Percentiles rank a stretch among this genome's conserved stretches.
Conservation (phyloP, 2,888 invertebrate species). For the Drosophila lutescens region DNA sequence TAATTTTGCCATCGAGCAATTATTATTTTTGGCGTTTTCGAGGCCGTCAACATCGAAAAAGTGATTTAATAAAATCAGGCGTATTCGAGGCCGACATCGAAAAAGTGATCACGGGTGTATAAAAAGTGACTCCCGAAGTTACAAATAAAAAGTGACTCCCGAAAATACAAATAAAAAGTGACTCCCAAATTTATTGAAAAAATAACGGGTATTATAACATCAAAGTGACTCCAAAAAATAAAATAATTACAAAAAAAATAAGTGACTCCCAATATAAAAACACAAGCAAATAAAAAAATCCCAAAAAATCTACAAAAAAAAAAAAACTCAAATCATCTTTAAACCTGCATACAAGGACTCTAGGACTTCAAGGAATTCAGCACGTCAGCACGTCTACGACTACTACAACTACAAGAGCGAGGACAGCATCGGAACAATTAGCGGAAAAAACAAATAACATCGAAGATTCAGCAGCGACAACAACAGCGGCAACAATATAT, state of each 20-base stretch:
- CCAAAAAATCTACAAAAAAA: not conserved
- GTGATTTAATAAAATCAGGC: too few species aligned
- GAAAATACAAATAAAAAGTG: too few species aligned
- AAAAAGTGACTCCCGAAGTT: too few species aligned
- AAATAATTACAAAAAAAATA: not conserved
- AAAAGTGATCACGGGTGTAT: too few species aligned
- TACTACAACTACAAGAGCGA: not conserved
- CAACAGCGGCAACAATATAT: constrained; percentile 2
- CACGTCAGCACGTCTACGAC: not conserved
- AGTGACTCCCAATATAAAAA: not conserved
- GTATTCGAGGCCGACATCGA: too few species aligned
- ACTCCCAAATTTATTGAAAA: too few species aligned
- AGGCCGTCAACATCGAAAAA: too few species aligned
- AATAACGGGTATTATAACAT: too few species aligned
- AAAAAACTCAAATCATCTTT: not conserved
- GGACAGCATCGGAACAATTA: not conserved
- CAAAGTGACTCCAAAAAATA: not conserved
- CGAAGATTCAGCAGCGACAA: constrained; percentile 1
- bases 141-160: too few species aligned
- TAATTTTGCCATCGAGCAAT: not conserved
- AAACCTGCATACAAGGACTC: not conserved
- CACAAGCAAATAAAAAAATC: too few species aligned
- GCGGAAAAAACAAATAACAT: too few species aligned
- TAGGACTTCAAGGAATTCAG: constrained; percentile 1
- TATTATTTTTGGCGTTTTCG: too few species aligned